Conservation (phyloP, 2,113 vertebrate genomes). For the Nipponia nippon region DNA sequence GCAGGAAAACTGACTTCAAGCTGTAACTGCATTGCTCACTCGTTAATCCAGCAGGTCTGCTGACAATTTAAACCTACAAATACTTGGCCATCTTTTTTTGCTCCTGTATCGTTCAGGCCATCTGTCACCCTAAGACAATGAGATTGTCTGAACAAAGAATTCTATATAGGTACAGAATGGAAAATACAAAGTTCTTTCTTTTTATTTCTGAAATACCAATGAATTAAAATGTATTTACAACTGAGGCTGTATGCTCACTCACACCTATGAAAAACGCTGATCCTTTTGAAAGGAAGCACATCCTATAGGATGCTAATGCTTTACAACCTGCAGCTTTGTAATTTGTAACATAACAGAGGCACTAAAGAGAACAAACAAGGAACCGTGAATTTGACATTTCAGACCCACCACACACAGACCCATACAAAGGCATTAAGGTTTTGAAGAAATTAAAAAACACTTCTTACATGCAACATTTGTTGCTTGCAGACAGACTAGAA, state of each 20-base stretch:
- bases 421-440: background rate
- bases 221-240: background rate
- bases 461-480: conserved; percentile 91
- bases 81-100: background rate
- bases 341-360: background rate
- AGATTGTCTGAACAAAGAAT: background rate
- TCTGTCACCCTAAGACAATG: background rate
- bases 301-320: background rate
- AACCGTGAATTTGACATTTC: background rate
- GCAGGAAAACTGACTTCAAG: background rate
- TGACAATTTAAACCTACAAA: background rate
- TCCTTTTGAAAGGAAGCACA: background rate
- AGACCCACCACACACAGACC: background rate
- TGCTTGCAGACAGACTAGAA: conserved; percentile 75
- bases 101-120: background rate
- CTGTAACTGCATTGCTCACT: background rate
- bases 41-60: background rate
- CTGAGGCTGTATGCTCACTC: background rate
- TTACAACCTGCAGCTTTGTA: background rate
- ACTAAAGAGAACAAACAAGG: background rate
- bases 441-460: background rate
- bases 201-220: background rate
- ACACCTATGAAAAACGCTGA: background rate
- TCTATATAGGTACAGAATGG: background rate
- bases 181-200: background rate